Evolutionary conservation across 2,113 vertebrate species (phyloP).

Genomic region (Carettochelys insculpta): DNA sequence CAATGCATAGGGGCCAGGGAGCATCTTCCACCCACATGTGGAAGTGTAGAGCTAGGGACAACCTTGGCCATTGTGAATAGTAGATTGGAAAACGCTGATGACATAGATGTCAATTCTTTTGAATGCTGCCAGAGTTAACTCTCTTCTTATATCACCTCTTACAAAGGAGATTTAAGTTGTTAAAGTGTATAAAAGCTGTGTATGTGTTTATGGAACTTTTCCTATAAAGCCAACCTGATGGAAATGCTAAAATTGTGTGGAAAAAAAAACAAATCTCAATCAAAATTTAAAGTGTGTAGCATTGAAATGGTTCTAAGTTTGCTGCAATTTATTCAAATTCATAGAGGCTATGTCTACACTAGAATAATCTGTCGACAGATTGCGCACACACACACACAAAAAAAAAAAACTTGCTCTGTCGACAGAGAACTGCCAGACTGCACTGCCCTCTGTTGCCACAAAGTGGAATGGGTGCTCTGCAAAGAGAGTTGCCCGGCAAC

Average conservation of each 20-base stretch:
- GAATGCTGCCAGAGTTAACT: background rate
- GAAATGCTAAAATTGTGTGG: background rate
- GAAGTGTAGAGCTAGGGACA: background rate
- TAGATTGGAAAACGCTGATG: background rate
- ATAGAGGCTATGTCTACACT: too few relatives aligned
- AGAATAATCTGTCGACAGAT: too few relatives aligned
- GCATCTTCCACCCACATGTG: background rate
- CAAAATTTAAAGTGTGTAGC: background rate
- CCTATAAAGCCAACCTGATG: background rate
- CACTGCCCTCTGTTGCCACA: too few relatives aligned
- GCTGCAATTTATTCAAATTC: background rate
- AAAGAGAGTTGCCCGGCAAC: too few relatives aligned
- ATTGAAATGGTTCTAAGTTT: background rate
- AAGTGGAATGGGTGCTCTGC: too few relatives aligned
- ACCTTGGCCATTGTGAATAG: background rate
- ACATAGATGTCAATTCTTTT: background rate
- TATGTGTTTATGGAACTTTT: background rate
- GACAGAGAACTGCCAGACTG: too few relatives aligned
- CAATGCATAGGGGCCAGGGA: background rate
- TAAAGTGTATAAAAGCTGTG: background rate
- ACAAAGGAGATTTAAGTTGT: background rate
- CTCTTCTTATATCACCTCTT: background rate
- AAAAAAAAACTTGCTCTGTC: too few relatives aligned
- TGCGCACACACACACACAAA: too few relatives aligned
- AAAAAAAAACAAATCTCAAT: background rate